These are phyloP conservation scores for Uromys caudimaculatus DNA, from an alignment of 2,797 vertebrate genomes.

Conservation along the genomic window DNA sequence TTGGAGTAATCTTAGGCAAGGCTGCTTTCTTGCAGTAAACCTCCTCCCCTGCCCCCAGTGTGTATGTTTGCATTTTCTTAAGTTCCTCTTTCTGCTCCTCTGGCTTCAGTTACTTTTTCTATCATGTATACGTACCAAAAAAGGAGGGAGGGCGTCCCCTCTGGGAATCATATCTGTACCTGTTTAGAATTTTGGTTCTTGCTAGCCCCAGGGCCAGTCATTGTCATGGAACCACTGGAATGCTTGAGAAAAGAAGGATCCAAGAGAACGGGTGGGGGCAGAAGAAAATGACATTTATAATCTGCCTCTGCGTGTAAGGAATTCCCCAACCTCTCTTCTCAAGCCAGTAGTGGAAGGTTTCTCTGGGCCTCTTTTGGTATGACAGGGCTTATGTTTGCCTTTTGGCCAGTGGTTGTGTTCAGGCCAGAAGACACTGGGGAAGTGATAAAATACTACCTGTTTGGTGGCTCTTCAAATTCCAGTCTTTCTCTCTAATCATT, in stretches of 20 bases:
- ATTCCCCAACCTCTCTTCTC: background rate
- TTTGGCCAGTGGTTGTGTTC: background rate
- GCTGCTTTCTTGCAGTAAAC: background rate
- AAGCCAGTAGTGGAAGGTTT: background rate
- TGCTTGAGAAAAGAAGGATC: background rate
- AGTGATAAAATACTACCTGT: background rate
- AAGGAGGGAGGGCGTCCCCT: background rate
- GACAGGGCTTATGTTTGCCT: background rate
- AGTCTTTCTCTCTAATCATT: background rate
- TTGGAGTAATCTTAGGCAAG: background rate
- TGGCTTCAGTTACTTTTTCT: background rate
- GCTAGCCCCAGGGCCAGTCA: background rate
- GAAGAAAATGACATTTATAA: background rate
- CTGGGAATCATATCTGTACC: background rate
- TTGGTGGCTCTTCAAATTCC: constrained; percentile 2
- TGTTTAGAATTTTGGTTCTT: background rate
- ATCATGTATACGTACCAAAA: background rate
- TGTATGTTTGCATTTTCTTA: background rate
- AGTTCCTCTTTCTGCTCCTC: background rate
- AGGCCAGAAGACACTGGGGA: background rate
- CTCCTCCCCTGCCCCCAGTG: background rate
- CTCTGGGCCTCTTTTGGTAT: background rate
- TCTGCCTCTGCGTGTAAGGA: background rate
- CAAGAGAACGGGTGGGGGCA: background rate
- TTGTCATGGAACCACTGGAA: background rate